These are phyloP conservation scores for Trichacis sp. DNA, from an alignment of 2,888 invertebrate species.

Conservation along the genomic window DNA sequence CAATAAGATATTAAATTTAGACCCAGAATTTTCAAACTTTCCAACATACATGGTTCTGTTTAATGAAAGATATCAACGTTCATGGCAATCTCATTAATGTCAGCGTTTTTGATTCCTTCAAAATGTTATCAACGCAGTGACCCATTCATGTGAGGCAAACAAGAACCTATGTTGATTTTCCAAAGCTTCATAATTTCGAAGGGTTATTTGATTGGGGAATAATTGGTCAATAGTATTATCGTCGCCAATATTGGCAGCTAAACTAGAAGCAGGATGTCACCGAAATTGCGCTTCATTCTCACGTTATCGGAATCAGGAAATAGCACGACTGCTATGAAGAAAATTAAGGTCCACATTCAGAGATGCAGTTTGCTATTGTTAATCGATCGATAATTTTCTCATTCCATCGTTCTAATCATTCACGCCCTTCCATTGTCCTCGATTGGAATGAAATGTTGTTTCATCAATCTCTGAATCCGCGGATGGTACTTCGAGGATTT, in stretches of 20 bases:
- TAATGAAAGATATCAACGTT: too few relatives aligned
- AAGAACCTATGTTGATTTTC: constrained; percentile 6
- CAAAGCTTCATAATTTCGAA: constrained; percentile 30
- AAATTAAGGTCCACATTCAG: constrained; percentile 46
- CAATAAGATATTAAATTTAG: too few relatives aligned
- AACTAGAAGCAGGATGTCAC: constrained; percentile 48
- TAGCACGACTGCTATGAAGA: constrained; percentile 51
- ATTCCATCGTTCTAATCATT: too few relatives aligned
- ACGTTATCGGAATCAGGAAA: constrained; percentile 50
- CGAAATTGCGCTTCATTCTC: constrained; percentile 51
- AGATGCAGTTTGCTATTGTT: constrained; percentile 6
- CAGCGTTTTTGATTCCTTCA: background rate
- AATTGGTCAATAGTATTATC: constrained; percentile 52
- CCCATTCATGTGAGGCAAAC: background rate
- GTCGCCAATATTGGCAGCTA: constrained; percentile 46
- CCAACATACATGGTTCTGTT: too few relatives aligned
- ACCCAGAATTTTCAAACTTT: too few relatives aligned
- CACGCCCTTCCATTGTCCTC: too few relatives aligned
- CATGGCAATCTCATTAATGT: background rate
- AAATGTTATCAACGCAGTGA: background rate
- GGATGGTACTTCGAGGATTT: too few relatives aligned
- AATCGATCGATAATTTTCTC: background rate
- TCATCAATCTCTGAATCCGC: too few relatives aligned
- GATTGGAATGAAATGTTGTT: too few relatives aligned
- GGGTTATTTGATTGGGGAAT: constrained; percentile 41